Evolutionary conservation across 2,888 invertebrate species (phyloP), one percentile per base, ranked within the genome.

Genomic region (Andrena dorsata): DNA sequence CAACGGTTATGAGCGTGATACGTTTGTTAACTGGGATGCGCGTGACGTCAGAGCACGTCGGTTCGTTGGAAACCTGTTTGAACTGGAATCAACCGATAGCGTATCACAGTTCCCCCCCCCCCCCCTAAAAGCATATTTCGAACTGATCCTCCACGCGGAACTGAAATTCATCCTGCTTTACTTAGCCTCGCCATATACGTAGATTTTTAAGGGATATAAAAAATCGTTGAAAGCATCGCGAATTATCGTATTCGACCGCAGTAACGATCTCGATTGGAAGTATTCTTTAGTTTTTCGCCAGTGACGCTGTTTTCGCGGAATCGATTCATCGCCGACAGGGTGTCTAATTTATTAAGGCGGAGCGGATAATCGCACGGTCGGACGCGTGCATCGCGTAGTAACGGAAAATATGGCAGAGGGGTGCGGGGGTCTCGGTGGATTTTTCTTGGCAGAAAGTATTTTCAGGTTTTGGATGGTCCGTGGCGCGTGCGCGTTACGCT

Each of bases 361-460:
- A 20, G 51, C 20, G 23, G 32, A 66, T 51, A 74, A 60, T 74
- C 32, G 23, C 32, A 41, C 23, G 30, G 35, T 28, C 20, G 58
- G 16, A 56, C 41, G 53, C 30, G 61, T 23, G 2, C 30, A 61
- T n/a, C 16, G 3, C 23, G 28, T 60, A 10, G 10, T 5, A 26
- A 47, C 47, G 23, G 71, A 66, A 79, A 63, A 71, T 72, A 71
- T 63, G 32, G 23, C 64, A 26, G 64, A 64, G 60, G n/a, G 56
- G 30, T 49, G 66, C 64, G 41, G 69, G 69, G 60, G 32, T 69
- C 53, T 63, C 51, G 53, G 56, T 60, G 60, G 41, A 80, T 80
- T 75, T 82, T 82, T 82, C 80, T 82, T 82, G 82, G 75, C 80
- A 70, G 70, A 66, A 70, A 70, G 51, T 60, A 68, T 80, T 80